A percentile compares a stretch with the other conserved stretches of the same genome.
Evolutionary conservation across 2,113 vertebrate genomes (phyloP).

Genomic region (Oophaga pumilio): DNA sequence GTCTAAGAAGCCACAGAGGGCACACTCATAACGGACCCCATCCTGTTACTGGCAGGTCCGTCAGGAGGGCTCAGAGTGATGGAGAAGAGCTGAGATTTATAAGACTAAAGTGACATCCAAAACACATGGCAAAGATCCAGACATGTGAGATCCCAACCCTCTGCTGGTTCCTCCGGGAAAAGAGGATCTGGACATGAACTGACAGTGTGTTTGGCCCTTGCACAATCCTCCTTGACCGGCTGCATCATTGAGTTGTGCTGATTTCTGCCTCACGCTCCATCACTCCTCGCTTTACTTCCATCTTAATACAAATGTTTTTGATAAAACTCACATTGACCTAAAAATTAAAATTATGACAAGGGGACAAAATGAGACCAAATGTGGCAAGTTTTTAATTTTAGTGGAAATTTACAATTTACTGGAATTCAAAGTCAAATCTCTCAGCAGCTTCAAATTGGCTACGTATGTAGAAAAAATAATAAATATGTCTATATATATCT

Average conservation of each 20-base stretch:
- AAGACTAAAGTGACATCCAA: not conserved
- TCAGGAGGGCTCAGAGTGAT: not conserved
- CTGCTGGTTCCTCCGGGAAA: not conserved
- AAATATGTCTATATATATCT: not conserved
- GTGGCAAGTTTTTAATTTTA: not conserved
- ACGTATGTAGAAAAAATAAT: not conserved
- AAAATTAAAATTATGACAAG: not conserved
- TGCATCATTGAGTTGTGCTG: not conserved
- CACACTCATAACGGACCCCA: not conserved
- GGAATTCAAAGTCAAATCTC: not conserved
- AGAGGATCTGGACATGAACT: not conserved
- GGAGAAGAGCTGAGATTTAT: not conserved
- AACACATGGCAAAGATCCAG: not conserved
- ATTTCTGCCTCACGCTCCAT: not conserved
- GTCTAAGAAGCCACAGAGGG: not conserved
- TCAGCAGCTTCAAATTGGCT: no score
- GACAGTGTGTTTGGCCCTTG: not conserved
- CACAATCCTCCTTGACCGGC: not conserved
- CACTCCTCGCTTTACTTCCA: not conserved
- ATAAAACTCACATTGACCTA: not conserved
- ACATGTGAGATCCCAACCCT: slow-evolving; percentile 8
- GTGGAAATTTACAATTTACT: not conserved
- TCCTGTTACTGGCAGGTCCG: not conserved
- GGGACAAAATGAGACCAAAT: not conserved
- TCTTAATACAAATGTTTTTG: not conserved